phyloP scores from a whole-genome alignment of 2,113 vertebrate species.

The Pterocles orientalis region DNA sequence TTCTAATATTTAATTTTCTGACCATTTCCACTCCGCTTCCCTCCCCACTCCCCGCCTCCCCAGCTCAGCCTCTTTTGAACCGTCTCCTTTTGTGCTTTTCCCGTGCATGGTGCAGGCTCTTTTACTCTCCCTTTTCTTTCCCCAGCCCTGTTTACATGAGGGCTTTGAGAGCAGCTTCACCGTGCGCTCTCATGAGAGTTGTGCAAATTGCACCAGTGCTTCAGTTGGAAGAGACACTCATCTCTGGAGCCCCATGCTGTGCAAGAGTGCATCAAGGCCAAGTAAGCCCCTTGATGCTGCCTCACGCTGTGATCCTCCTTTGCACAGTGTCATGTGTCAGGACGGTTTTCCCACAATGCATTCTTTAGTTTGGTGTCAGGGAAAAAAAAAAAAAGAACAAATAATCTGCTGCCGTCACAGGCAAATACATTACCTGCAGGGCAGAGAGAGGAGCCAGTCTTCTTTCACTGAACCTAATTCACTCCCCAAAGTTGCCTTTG shows the following conservation, averaged over 20 bases:
- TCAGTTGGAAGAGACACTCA: constrained; percentile 81
- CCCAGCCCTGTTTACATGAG: constrained; percentile 75
- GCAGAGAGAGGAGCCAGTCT: constrained; percentile 40
- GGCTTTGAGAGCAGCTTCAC: constrained; percentile 75
- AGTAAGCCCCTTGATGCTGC: constrained; percentile 84
- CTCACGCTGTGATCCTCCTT: constrained; percentile 84
- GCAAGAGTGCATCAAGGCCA: constrained; percentile 85
- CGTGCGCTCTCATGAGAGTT: constrained; percentile 76
- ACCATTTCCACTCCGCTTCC: background rate
- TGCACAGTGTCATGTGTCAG: constrained; percentile 84
- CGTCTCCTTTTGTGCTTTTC: constrained; percentile 73
- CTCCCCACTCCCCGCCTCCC: constrained; percentile 35
- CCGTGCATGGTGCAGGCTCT: constrained; percentile 64
- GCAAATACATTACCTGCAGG: constrained; percentile 77
- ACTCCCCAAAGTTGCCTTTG: constrained; percentile 20
- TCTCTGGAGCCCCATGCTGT: constrained; percentile 79
- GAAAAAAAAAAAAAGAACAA: constrained; percentile 72
- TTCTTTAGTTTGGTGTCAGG: constrained; percentile 82
- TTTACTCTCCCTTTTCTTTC: constrained; percentile 71
- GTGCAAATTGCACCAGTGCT: constrained; percentile 82
- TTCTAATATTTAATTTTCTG: constrained; percentile 69
- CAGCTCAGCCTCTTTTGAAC: constrained; percentile 75
- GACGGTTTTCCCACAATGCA: constrained; percentile 85
- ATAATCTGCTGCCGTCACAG: constrained; percentile 77
- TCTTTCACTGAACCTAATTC: constrained; percentile 30